Conservation (phyloP, 1,140 invertebrate species). For the Acromyrmex echinatior region DNA sequence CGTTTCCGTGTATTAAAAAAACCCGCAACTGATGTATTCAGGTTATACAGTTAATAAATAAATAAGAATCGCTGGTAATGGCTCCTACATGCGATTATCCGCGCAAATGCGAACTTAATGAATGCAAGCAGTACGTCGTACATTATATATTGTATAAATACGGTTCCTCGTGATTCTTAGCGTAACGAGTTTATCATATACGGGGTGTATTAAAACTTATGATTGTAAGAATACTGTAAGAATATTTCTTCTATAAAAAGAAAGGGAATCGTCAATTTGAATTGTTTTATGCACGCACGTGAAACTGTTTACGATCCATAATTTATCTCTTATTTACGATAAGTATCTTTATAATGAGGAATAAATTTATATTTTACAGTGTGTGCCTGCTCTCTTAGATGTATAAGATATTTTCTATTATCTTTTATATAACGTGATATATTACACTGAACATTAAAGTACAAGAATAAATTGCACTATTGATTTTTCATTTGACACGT, state of each 20-base stretch:
- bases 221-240: background rate
- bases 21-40: conserved; percentile 3
- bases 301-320: conserved; percentile 5
- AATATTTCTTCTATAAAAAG: background rate
- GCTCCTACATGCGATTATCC: conserved; percentile 49
- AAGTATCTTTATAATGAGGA: background rate
- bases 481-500: background rate
- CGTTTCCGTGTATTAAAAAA: background rate
- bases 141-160: conserved; percentile 56
- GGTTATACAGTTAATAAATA: conserved; percentile 54
- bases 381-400: background rate
- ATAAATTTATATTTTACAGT: conserved; percentile 1
- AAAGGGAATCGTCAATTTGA: conserved; percentile 14
- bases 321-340: background rate
- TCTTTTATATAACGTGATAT: background rate
- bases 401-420: background rate
- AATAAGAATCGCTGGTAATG: conserved; percentile 48
- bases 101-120: conserved; percentile 62
- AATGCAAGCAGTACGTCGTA: conserved; percentile 9
- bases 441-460: background rate
- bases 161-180: conserved; percentile 21
- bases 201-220: background rate
- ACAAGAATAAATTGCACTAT: background rate
- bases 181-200: conserved; percentile 38
- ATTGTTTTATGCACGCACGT: background rate